Conservation (phyloP, 1,140 invertebrate species). For the Andrena cerasifolii region DNA sequence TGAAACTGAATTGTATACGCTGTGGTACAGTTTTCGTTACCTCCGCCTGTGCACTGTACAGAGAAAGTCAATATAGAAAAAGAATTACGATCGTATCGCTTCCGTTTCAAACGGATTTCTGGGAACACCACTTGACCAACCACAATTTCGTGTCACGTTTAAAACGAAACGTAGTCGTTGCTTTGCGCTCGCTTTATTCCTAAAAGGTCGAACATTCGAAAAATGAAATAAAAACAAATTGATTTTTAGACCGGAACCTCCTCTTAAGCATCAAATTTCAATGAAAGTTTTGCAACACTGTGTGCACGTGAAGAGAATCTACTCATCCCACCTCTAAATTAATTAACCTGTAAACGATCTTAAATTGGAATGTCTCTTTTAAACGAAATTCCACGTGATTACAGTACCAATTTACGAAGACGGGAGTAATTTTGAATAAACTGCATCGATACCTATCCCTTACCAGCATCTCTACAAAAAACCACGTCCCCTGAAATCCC, state of each 20-base stretch:
- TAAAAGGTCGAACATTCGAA: too few relatives aligned
- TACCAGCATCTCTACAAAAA: constrained; percentile 19
- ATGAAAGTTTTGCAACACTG: too few relatives aligned
- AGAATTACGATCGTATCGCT: not conserved
- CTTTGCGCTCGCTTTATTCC: not conserved
- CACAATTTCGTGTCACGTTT: not conserved
- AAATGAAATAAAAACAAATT: not conserved
- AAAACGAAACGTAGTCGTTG: not conserved
- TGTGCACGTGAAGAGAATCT: too few relatives aligned
- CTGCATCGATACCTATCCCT: constrained; percentile 12
- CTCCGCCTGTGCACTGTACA: not conserved
- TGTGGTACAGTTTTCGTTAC: not conserved
- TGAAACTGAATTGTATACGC: not conserved
- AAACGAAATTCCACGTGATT: not conserved
- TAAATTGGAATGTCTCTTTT: not conserved
- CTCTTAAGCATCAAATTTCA: too few relatives aligned
- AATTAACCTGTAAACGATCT: not conserved
- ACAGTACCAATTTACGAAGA: not conserved
- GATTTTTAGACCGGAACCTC: too few relatives aligned
- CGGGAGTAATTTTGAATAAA: not conserved
- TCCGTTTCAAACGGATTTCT: not conserved
- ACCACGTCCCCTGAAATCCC: not conserved
- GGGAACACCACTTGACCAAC: not conserved
- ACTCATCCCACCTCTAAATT: too few relatives aligned
- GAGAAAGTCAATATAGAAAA: not conserved